phyloP scores from a whole-genome alignment of 2,113 vertebrate species.

The Oriolus oriolus region DNA sequence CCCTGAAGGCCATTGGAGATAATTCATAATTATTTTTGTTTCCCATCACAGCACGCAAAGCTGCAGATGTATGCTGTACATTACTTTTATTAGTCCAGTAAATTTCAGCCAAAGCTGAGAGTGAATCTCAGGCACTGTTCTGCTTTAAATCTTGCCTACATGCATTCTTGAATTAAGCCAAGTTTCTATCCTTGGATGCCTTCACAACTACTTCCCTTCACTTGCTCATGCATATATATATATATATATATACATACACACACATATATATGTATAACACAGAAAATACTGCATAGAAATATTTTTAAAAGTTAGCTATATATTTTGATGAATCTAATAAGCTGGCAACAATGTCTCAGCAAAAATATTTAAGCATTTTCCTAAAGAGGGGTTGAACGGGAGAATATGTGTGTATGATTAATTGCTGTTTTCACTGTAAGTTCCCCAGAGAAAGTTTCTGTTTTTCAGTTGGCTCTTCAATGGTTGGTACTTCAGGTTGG shows the following conservation, averaged over 20 bases:
- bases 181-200: background rate
- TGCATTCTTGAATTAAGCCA: background rate
- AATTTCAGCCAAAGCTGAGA: background rate
- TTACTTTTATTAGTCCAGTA: background rate
- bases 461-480: background rate
- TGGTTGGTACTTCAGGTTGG: rapidly evolving
- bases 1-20: background rate
- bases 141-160: background rate
- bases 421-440: background rate
- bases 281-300: background rate
- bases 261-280: background rate
- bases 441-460: background rate
- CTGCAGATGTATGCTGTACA: background rate
- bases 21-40: background rate
- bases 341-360: background rate
- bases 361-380: background rate
- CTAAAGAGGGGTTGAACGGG: background rate
- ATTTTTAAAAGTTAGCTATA: background rate
- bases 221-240: background rate
- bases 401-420: background rate
- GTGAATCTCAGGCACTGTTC: background rate
- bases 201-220: background rate
- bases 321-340: background rate
- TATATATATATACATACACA: background rate
- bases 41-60: background rate